Base-by-base conservation (phyloP, 2,888 invertebrate genomes). In the Camptogramma bilineatum region DNA sequence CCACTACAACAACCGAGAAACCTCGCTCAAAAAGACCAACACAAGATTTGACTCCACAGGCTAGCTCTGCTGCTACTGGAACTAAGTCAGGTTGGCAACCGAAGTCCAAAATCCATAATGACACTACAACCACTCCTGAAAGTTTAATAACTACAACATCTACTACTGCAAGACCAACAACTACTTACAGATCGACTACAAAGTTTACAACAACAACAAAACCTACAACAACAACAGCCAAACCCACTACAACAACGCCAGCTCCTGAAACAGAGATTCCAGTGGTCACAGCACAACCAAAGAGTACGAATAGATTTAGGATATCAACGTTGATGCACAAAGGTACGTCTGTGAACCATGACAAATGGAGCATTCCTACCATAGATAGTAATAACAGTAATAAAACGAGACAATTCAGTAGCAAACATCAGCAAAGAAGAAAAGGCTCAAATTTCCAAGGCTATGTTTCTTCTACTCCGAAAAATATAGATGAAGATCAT, bases 291-390 rank as follows among this genome's bases (percentile, higher is more conserved):
- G 74, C 76, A 42, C 79, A 80, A 67, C 75, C 80, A 48, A 89
- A 82, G 69, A 84, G 73, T 68, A 86, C 80, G 73, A 92, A 90
- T 66, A 85, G 93, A 52, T 93, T 87, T 69, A 80, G 93, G 73
- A 87, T 89, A 73, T 90, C 93, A 13, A 91, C 90, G 17, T 70
- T 93, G 59, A 84, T 91, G 76, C 66, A 80, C 9, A 91, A 92
- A 77, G 92, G 93, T 18, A 92, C 92, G 21, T 92, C 93, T n/a
- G 84, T 90, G 0, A 93, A 91, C 62, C 91, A 91, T 62, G 92
- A 92, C 66, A 90, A 85, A 75, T 92, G 92, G 89, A 88, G 79
- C 63, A 60, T 67, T 5, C 71, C 69, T 24, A 47, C 56, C 64
- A 52, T 31, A 13, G 71, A 71, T 0, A 68, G 52, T 18, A 72